Evolutionary conservation across 2,888 invertebrate species (phyloP).

Genomic region (Caenorhabditis wallacei): DNA sequence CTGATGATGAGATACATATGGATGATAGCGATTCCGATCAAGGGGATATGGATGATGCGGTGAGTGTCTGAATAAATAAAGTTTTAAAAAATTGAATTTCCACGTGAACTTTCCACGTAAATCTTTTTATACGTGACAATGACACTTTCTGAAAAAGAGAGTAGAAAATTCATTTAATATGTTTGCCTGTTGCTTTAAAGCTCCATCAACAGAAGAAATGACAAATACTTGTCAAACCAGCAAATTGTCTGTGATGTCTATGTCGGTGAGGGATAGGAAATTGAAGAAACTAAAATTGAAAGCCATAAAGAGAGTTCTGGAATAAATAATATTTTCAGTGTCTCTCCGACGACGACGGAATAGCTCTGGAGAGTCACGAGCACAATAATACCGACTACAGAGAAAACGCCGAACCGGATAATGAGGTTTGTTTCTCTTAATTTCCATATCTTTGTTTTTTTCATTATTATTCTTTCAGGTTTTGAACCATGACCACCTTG

Average conservation of each 20-base stretch:
- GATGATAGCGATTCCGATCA: conserved; percentile 49
- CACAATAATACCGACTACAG: conserved; percentile 47
- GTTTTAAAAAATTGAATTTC: background rate
- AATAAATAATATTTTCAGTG: conserved; percentile 57
- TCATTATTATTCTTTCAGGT: conserved; percentile 60
- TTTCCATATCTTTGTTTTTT: background rate
- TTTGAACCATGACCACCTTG: conserved; percentile 91
- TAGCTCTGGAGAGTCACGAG: conserved; percentile 68
- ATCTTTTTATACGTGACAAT: conserved; percentile 1
- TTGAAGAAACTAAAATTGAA: no score
- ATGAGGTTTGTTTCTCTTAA: conserved; percentile 37
- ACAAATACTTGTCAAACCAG: conserved; percentile 15
- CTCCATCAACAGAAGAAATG: background rate
- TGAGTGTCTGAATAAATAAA: background rate
- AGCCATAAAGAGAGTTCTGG: background rate
- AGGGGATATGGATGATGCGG: conserved; percentile 45
- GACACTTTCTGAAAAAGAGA: background rate
- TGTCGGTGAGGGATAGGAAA: conserved; percentile 14
- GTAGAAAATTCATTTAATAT: background rate
- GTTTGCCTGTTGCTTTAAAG: background rate
- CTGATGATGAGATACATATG: conserved; percentile 54
- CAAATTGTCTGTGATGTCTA: conserved; percentile 37
- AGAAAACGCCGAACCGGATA: conserved; percentile 36
- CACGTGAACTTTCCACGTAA: background rate
- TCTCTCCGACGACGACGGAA: conserved; percentile 75